Base-by-base conservation (phyloP, 1,140 invertebrate genomes). In the Caenorhabditis tropicalis region DNA sequence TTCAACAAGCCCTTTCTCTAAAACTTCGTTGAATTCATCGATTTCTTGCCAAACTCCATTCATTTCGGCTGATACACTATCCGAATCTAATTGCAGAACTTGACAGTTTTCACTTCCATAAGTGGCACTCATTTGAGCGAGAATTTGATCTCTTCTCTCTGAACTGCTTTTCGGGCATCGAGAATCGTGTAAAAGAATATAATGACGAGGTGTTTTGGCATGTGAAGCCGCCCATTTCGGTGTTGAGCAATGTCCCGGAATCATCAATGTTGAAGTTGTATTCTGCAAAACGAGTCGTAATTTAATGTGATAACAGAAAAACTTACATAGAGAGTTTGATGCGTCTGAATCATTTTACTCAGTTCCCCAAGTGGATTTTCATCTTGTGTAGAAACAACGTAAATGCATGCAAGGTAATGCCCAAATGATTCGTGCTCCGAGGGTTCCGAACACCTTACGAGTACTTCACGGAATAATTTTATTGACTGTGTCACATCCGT, bases 331-430 rank as follows among this genome's bases (percentile, higher is more conserved):
- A 74, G 60, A 2, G 84, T 79, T 12, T 85, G 84, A 12, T 85
- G 84, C 12, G 58, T 39, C 24, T 85, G 84, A 33, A 85, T 82
- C 39, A 85, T 48, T 82, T 65, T 60, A 39, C 79, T 82, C 21
- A 85, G 49, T 21, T 82, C 84, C 36, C 79, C 70, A n/a, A 85
- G 43, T n/a, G 84, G 84, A 82, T 85, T 85, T 46, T 85, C 84
- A 10, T 85, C 84, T 21, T 70, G 36, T 4, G 80, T 82, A 16
- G 84, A 82, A 15, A 85, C 81, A n/a, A 85, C 48, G 31, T 82
- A 85, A 10, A 85, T 39, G 29, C 84, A 85, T 12, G 84, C 80
- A 24, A 85, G 31, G 31, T 74, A 85, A 21, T 43, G 56, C 9
- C 81, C 31, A 12, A 85, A 74, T 0, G 84, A 85, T 31, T 85